phyloP scores from a whole-genome alignment of 2,888 invertebrate genomes.

The Cryptus armator region DNA sequence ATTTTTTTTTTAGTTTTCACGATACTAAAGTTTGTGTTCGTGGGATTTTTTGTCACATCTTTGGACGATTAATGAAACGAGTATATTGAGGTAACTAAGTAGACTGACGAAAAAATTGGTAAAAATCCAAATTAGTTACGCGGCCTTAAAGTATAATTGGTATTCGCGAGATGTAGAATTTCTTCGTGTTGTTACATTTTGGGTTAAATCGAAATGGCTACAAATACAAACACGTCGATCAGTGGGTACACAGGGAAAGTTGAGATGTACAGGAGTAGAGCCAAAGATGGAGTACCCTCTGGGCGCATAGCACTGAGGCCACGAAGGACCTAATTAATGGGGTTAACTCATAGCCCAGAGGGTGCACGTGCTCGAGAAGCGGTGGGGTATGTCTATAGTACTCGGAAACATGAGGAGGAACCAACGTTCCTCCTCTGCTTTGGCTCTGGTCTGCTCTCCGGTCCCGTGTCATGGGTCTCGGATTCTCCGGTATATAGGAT shows the following conservation, averaged over 20 bases:
- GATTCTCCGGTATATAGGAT: constrained; percentile 6
- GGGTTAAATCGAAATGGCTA: not conserved
- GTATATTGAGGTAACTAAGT: too few relatives aligned
- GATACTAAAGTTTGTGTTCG: too few relatives aligned
- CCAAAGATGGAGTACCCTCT: constrained; percentile 45
- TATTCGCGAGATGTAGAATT: not conserved
- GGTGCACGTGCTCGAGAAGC: constrained; percentile 27
- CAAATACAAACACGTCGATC: constrained; percentile 24
- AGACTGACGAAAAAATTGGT: too few relatives aligned
- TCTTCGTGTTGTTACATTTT: not conserved
- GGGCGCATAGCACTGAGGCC: constrained; percentile 29
- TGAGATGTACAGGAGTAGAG: constrained; percentile 3
- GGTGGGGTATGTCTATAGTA: constrained; percentile 7
- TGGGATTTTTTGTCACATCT: too few relatives aligned
- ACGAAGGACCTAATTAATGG: constrained; percentile 48
- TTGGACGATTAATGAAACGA: too few relatives aligned
- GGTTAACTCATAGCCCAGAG: constrained; percentile 38
- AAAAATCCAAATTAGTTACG: not conserved
- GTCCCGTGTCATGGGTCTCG: constrained; percentile 29
- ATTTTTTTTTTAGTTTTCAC: too few relatives aligned
- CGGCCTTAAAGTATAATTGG: not conserved
- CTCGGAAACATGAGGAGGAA: constrained; percentile 22
- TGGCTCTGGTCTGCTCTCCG: constrained; percentile 27
- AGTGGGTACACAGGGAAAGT: constrained; percentile 8
- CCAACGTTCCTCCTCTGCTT: constrained; percentile 3